phyloP scores from a whole-genome alignment of 2,797 vertebrate species.

The Macroramphosus scolopax region DNA sequence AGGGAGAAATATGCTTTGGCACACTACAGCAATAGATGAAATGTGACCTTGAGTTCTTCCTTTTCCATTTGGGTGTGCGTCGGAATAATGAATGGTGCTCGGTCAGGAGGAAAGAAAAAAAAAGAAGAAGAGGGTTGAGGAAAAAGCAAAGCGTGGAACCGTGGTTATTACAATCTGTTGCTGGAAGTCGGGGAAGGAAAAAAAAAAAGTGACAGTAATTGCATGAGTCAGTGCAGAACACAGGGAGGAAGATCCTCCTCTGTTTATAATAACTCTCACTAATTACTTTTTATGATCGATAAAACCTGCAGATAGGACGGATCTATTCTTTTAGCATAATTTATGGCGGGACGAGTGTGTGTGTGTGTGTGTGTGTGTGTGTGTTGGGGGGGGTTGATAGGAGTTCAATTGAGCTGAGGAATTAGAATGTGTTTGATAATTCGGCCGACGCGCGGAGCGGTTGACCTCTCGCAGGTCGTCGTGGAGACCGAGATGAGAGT shows the following conservation, averaged over 20 bases:
- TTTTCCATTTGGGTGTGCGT: slow-evolving; percentile 53
- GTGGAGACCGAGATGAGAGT: slow-evolving; percentile 19
- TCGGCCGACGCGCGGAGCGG: slow-evolving; percentile 22
- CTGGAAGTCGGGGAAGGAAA: slow-evolving; percentile 26
- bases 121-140: too few species aligned
- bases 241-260: slow-evolving; percentile 39
- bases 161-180: slow-evolving; percentile 51
- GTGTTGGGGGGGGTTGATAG: slow-evolving; percentile 1
- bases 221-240: slow-evolving; percentile 36
- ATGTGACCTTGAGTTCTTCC: slow-evolving; percentile 67
- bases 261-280: slow-evolving; percentile 63
- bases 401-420: slow-evolving; percentile 28
- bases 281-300: slow-evolving; percentile 59
- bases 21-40: slow-evolving; percentile 65
- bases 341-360: slow-evolving; percentile 17
- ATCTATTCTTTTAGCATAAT: slow-evolving; percentile 45
- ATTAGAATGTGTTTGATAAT: slow-evolving; percentile 39
- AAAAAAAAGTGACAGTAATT: slow-evolving; percentile 28
- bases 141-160: slow-evolving; percentile 36
- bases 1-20: slow-evolving; percentile 71
- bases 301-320: slow-evolving; percentile 49
- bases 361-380: slow-evolving; percentile 16
- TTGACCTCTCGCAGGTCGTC: slow-evolving; percentile 25
- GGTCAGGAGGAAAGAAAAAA: slow-evolving; percentile 33
- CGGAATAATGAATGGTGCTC: slow-evolving; percentile 56